Base-by-base conservation (phyloP, 1,140 invertebrate species). In the Apis mellifera region DNA sequence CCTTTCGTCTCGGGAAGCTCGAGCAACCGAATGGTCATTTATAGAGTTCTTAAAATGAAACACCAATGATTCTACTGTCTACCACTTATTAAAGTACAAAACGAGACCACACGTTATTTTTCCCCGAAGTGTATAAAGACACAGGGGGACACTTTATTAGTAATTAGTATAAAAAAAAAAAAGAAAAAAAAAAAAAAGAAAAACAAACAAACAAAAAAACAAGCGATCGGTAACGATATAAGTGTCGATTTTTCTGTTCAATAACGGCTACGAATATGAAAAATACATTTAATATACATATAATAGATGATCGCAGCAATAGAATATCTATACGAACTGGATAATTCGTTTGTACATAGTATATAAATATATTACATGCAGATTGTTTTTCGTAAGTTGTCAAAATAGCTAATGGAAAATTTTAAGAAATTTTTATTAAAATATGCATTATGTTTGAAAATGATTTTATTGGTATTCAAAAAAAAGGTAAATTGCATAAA, bases 21-120 rank as follows among this genome's bases (percentile, higher is more conserved):
- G 54, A 84, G 32, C 72, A 42, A 21, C 60, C 23, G 71, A 62
- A 80, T 70, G 62, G 59, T 80, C 71, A 79, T 86, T 74, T 85
- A 23, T 83, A 84, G 84, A 87, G 17, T 74, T 66, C 54, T 85
- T 32, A 19, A 84, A 85, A 59, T 32, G 59, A 78, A 88, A 89
- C 87, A 89, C 86, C 86, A 89, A 89, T 89, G 68, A 80, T 69
- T 85, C 70, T 85, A 87, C 69, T 83, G 52, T 88, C 73, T 86
- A 86, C 42, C 19, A 84, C 62, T 88, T 84, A 88, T 85, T 81
- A 86, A 89, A 89, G 88, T 89, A 89, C 84, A 89, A 89, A 89
- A 70, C 65, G 72, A 86, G 88, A 89, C 84, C 84, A 89, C 69
- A 48, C 62, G 75, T 84, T 82, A 84, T 72, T 82, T 83, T 65